phyloP scores from a whole-genome alignment of 2,888 invertebrate genomes.

The Venustoraphidia nigricollis region DNA sequence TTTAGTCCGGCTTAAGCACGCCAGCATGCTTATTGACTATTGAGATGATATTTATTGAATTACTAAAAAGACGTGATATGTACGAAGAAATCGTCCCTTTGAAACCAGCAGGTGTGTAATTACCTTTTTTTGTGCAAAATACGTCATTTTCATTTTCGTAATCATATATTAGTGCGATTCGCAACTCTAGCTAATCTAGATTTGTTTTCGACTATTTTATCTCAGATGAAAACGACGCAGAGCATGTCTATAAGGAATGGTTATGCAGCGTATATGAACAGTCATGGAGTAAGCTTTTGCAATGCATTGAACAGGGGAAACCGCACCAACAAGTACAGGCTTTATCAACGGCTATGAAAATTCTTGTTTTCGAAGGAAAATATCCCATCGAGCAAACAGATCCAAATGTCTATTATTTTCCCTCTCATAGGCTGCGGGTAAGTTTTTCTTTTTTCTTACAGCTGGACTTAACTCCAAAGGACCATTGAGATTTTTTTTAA shows the following conservation, averaged over 20 bases:
- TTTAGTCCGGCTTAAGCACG: slow-evolving; percentile 23
- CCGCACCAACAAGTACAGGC: slow-evolving; percentile 24
- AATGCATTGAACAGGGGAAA: slow-evolving; percentile 31
- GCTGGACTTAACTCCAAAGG: not conserved
- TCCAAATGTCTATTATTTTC: slow-evolving; percentile 43
- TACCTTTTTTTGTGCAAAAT: slow-evolving; percentile 17
- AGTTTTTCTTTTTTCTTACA: slow-evolving; percentile 6
- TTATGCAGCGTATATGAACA: slow-evolving; percentile 53
- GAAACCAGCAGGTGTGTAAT: slow-evolving; percentile 35
- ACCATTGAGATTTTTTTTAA: not conserved
- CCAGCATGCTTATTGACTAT: slow-evolving; percentile 48
- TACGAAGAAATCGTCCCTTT: slow-evolving; percentile 40
- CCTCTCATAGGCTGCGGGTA: slow-evolving; percentile 46
- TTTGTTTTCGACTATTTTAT: too few species aligned
- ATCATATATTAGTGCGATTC: too few species aligned
- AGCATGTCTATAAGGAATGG: slow-evolving; percentile 51
- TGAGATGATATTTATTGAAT: slow-evolving; percentile 54
- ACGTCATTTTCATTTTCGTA: too few species aligned
- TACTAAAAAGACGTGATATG: slow-evolving; percentile 51
- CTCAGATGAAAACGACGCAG: slow-evolving; percentile 22
- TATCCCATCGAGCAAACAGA: slow-evolving; percentile 39
- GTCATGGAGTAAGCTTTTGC: slow-evolving; percentile 39
- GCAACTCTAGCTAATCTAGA: too few species aligned
- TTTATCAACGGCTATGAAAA: slow-evolving; percentile 54
- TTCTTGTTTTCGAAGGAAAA: slow-evolving; percentile 56